Conservation (phyloP, 2,797 vertebrate species). For the Siniperca obscura region DNA sequence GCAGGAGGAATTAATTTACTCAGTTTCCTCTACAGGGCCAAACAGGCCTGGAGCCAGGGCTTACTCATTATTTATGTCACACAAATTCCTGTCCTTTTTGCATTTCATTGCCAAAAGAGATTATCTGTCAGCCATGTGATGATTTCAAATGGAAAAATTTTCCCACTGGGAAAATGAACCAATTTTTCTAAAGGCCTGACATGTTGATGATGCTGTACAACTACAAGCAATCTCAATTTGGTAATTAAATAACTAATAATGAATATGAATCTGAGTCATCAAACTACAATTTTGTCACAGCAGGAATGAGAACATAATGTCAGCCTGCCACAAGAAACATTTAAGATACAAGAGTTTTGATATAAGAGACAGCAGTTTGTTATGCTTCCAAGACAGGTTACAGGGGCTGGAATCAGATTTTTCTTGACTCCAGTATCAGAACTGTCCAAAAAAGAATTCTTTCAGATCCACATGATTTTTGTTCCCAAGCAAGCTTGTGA, state of each 20-base stretch:
- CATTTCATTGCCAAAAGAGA: constrained; percentile 64
- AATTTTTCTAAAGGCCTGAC: background rate
- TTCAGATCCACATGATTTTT: background rate
- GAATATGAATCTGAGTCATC: background rate
- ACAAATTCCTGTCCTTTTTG: constrained; percentile 64
- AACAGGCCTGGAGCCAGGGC: constrained; percentile 68
- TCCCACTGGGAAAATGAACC: background rate
- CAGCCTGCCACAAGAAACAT: background rate
- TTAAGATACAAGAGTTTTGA: constrained; percentile 14
- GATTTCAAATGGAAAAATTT: constrained; percentile 22
- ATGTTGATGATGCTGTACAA: background rate
- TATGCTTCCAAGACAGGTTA: background rate
- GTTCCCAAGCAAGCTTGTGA: background rate
- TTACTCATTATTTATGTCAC: constrained; percentile 77
- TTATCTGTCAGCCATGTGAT: constrained; percentile 52
- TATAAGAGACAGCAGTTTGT: constrained; percentile 21
- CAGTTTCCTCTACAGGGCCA: constrained; percentile 61
- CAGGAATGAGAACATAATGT: background rate
- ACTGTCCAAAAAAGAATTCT: background rate
- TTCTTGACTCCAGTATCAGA: too few relatives aligned
- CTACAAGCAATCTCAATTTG: too few relatives aligned
- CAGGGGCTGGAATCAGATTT: background rate
- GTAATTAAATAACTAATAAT: background rate
- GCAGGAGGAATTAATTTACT: constrained; percentile 72
- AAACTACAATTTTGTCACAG: background rate